Percentiles rank a stretch among this genome's conserved stretches.
These are phyloP conservation scores for Nannospalax galili DNA, from an alignment of 2,113 vertebrate species.

Conservation along the genomic window DNA sequence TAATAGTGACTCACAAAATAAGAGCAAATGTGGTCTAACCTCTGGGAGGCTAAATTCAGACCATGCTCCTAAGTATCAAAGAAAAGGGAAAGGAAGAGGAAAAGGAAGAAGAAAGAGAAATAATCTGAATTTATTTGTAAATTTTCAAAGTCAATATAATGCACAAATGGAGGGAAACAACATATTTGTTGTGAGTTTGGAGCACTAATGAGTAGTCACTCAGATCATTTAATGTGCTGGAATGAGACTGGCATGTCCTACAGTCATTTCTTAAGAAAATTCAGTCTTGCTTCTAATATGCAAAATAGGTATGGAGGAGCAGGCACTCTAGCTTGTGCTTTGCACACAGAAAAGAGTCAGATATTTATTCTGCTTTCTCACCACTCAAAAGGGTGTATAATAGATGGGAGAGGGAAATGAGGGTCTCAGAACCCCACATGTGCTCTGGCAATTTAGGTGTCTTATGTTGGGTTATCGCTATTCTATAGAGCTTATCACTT, in stretches of 20 bases:
- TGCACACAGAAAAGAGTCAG: background rate
- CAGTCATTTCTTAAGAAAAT: background rate
- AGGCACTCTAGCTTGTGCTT: background rate
- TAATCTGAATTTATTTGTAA: background rate
- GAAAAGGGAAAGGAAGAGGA: background rate
- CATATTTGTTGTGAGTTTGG: background rate
- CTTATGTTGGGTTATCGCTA: background rate
- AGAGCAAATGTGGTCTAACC: background rate
- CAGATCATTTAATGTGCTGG: background rate
- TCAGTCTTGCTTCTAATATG: background rate
- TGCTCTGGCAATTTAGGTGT: background rate
- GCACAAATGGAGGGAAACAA: background rate
- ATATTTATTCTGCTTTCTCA: background rate
- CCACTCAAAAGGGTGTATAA: background rate
- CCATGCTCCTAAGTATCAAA: background rate
- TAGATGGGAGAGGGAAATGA: background rate
- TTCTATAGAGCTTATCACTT: no score
- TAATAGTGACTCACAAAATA: background rate
- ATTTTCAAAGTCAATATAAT: conserved; percentile 38
- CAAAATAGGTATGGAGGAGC: background rate
- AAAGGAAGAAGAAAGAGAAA: background rate
- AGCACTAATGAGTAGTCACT: background rate
- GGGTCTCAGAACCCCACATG: background rate
- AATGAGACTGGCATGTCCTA: background rate
- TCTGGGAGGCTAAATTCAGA: background rate